Conservation (phyloP, 2,888 invertebrate species). For the Brachynemurus nebulosus region DNA sequence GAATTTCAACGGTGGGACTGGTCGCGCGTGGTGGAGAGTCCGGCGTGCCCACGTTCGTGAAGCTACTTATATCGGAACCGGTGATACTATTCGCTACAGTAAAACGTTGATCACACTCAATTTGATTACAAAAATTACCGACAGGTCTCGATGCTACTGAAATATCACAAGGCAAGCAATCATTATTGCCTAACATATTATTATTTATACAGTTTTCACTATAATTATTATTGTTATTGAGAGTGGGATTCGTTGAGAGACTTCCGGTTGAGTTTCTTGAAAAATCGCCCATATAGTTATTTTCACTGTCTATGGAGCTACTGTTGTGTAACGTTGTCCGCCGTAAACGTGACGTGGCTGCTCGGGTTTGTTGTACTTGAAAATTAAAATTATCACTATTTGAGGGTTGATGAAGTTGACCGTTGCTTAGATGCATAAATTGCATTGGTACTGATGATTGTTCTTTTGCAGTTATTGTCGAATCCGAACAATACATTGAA, state of each 20-base stretch:
- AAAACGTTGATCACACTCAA: slow-evolving; percentile 21
- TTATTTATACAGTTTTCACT: too few species aligned
- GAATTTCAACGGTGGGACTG: slow-evolving; percentile 64
- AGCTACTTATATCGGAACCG: slow-evolving; percentile 53
- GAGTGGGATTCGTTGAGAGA: neutral
- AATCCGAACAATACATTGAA: too few species aligned
- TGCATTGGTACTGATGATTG: slow-evolving; percentile 20
- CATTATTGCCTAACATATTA: too few species aligned
- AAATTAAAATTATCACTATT: neutral
- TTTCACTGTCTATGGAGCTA: neutral
- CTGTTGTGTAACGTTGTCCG: too few species aligned
- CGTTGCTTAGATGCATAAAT: slow-evolving; percentile 36
- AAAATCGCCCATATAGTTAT: too few species aligned
- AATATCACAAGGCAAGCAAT: too few species aligned
- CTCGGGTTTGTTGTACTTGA: slow-evolving; percentile 3
- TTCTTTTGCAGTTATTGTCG: slow-evolving; percentile 25
- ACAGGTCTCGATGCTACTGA: neutral
- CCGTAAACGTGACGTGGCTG: slow-evolving; percentile 19
- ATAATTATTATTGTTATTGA: neutral
- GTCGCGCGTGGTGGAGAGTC: slow-evolving; percentile 69
- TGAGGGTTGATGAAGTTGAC: slow-evolving; percentile 32
- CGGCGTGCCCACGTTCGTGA: slow-evolving; percentile 50
- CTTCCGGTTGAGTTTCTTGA: neutral
- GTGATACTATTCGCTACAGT: slow-evolving; percentile 31
- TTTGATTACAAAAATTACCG: neutral